These are phyloP conservation scores for Archips xylosteana DNA, from an alignment of 2,888 invertebrate species.

Conservation along the genomic window DNA sequence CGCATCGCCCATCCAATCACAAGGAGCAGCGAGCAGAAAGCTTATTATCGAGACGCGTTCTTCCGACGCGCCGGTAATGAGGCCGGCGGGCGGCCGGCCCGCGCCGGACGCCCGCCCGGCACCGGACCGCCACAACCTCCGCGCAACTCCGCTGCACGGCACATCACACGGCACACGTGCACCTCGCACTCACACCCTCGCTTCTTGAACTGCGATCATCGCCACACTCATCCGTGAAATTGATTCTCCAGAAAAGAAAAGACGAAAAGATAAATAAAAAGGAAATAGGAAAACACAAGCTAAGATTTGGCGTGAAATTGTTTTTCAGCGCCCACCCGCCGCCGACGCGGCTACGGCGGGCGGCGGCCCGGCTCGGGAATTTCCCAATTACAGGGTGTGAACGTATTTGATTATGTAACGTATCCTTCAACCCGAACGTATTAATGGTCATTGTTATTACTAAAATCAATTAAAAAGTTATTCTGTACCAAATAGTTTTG, in stretches of 20 bases:
- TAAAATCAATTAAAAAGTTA: conserved; percentile 23
- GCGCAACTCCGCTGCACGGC: conserved; percentile 39
- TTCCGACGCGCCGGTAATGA: conserved; percentile 73
- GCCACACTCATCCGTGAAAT: conserved; percentile 85
- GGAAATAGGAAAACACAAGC: conserved; percentile 86
- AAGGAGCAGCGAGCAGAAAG: conserved; percentile 78
- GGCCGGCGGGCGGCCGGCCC: conserved; percentile 52
- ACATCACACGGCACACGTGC: conserved; percentile 58
- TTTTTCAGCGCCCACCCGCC: conserved; percentile 81
- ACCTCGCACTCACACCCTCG: conserved; percentile 66
- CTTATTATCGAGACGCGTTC: conserved; percentile 78
- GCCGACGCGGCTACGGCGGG: conserved; percentile 61
- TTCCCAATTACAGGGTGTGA: conserved; percentile 83
- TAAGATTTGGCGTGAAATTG: conserved; percentile 86
- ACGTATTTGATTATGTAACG: conserved; percentile 79
- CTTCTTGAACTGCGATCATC: conserved; percentile 84
- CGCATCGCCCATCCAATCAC: conserved; percentile 82
- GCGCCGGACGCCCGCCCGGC: conserved; percentile 48
- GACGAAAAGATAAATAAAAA: conserved; percentile 86
- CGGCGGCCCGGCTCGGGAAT: conserved; percentile 77
- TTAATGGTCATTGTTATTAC: conserved; percentile 38
- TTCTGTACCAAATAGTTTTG: conserved; percentile 10
- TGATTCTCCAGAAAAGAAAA: conserved; percentile 85
- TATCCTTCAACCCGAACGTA: conserved; percentile 56
- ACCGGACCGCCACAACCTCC: conserved; percentile 43